A percentile compares a stretch with the other conserved stretches of the same genome.
phyloP scores from a whole-genome alignment of 2,797 vertebrate genomes.

The Apogon talboti region DNA sequence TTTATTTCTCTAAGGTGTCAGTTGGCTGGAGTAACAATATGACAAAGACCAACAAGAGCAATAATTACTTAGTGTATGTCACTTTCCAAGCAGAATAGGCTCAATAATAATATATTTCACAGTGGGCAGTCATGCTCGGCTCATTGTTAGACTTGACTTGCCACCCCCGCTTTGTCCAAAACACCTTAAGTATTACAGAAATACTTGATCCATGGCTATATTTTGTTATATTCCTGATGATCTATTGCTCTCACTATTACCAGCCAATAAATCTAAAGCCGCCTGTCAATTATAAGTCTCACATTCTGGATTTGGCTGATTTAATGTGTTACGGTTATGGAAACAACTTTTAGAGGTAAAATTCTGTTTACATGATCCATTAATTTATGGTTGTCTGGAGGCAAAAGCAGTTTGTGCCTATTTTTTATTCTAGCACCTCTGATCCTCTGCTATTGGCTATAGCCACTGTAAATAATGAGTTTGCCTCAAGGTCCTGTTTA shows the following conservation, averaged over 20 bases:
- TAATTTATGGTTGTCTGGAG: conserved; percentile 39
- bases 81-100: conserved; percentile 23
- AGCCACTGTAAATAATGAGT: conserved; percentile 48
- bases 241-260: conserved; percentile 3
- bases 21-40: conserved; percentile 43
- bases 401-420: conserved; percentile 22
- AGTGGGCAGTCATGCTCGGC: conserved; percentile 18
- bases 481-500: conserved; percentile 48
- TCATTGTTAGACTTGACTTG: conserved; percentile 30
- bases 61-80: conserved; percentile 51
- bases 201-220: neutral
- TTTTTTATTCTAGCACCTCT: conserved; percentile 46
- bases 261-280: conserved; percentile 17
- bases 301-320: conserved; percentile 2
- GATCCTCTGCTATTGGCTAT: conserved; percentile 45
- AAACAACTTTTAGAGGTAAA: conserved; percentile 24
- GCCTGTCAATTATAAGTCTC: neutral
- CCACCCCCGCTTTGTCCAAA: conserved; percentile 16
- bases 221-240: neutral
- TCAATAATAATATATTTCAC: conserved; percentile 26
- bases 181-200: conserved; percentile 1
- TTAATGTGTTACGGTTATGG: conserved; percentile 34
- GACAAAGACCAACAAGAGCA: conserved; percentile 55
- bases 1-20: conserved; percentile 63
- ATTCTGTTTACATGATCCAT: conserved; percentile 28